Evolutionary conservation across 2,888 invertebrate species (phyloP).

Genomic region (Iphiclides podalirius): DNA sequence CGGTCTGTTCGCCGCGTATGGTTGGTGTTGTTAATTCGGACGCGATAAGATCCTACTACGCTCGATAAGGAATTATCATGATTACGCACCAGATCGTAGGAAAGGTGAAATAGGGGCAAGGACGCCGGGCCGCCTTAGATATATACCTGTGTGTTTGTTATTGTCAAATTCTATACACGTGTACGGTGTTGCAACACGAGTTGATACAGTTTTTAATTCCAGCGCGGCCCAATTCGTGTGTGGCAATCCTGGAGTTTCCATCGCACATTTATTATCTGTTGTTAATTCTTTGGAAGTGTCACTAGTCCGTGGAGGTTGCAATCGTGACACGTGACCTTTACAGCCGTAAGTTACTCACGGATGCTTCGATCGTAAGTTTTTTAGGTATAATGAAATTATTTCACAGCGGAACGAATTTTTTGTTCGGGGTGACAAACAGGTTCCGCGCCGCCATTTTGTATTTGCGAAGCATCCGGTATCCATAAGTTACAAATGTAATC

Average conservation of each 20-base stretch:
- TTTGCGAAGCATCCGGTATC: slow-evolving; percentile 3
- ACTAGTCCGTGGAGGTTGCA: too few relatives aligned
- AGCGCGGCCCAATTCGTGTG: slow-evolving; percentile 31
- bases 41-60: slow-evolving; percentile 61
- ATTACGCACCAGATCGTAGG: slow-evolving; percentile 66
- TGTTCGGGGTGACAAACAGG: too few relatives aligned
- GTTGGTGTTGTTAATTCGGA: slow-evolving; percentile 56
- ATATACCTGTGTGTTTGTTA: slow-evolving; percentile 61
- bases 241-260: slow-evolving; percentile 17
- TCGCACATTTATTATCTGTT: slow-evolving; percentile 6
- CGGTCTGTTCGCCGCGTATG: slow-evolving; percentile 45
- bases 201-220: slow-evolving; percentile 27
- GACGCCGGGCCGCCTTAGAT: slow-evolving; percentile 55
- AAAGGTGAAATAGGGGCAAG: slow-evolving; percentile 76
- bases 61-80: slow-evolving; percentile 63
- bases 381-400: too few relatives aligned
- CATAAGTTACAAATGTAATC: neutral
- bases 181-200: slow-evolving; percentile 58
- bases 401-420: too few relatives aligned
- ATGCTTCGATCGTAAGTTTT: too few relatives aligned
- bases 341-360: too few relatives aligned
- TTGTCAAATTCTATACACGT: slow-evolving; percentile 65
- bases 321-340: too few relatives aligned
- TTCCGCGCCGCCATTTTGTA: slow-evolving; percentile 28
- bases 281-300: slow-evolving; percentile 1